These are phyloP conservation scores for Odobenus rosmarus DNA, from an alignment of 2,113 vertebrate species.

Conservation along the genomic window DNA sequence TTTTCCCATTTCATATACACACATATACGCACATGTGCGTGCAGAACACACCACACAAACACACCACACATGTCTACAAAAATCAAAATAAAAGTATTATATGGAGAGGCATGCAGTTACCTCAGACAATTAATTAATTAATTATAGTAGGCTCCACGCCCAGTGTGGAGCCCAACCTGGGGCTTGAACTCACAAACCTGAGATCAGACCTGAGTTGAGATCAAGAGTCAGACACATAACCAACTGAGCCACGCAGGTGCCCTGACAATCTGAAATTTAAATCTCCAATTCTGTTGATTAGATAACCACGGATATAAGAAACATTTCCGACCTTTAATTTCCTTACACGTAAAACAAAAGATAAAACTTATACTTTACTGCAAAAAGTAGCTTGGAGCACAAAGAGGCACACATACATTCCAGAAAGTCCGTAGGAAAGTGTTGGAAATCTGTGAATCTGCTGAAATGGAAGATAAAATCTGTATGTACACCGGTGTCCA, in stretches of 20 bases:
- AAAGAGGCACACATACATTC: neutral
- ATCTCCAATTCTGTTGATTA: neutral
- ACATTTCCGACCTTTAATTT: neutral
- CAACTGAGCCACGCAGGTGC: neutral
- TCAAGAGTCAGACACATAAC: neutral
- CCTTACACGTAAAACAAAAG: neutral
- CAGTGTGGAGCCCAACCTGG: neutral
- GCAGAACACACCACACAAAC: neutral
- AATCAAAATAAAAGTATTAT: neutral
- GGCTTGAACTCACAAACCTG: neutral
- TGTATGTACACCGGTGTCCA: accelerated
- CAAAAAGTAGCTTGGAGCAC: neutral
- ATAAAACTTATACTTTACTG: neutral
- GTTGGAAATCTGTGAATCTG: neutral
- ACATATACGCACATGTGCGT: accelerated
- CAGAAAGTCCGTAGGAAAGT: neutral
- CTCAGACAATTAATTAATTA: neutral
- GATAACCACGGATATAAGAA: neutral
- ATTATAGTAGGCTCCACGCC: neutral
- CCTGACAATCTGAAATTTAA: neutral
- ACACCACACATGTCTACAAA: neutral
- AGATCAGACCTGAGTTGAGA: neutral
- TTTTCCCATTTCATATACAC: neutral
- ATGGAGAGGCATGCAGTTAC: neutral
- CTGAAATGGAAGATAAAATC: neutral